phyloP scores from a whole-genome alignment of 2,888 invertebrate species.

The Caradrina clavipalpis region DNA sequence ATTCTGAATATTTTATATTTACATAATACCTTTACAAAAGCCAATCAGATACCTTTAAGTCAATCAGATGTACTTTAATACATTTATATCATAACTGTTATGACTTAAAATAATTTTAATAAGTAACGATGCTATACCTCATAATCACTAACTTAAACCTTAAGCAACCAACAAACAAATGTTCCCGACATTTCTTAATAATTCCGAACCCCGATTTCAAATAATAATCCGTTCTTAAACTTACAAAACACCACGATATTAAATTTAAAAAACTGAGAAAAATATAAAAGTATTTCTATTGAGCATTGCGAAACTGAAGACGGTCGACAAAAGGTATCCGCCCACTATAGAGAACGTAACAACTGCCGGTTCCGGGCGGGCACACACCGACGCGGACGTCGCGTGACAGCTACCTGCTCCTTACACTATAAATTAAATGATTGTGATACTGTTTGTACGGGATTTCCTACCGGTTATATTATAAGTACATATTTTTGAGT shows the following conservation, averaged over 20 bases:
- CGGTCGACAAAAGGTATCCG: slow-evolving; percentile 57
- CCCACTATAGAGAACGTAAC: slow-evolving; percentile 51
- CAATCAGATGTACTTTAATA: neutral
- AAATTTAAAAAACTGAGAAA: neutral
- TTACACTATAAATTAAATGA: slow-evolving; percentile 40
- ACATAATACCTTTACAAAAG: neutral
- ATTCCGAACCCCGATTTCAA: neutral
- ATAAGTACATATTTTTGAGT: neutral
- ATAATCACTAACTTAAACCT: neutral
- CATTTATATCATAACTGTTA: neutral
- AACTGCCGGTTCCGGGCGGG: slow-evolving; percentile 57
- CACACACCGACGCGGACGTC: slow-evolving; percentile 24
- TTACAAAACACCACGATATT: slow-evolving; percentile 1
- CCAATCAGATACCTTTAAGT: neutral
- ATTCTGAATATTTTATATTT: slow-evolving; percentile 20
- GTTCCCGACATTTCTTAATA: neutral
- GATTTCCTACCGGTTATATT: slow-evolving; percentile 8
- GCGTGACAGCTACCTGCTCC: slow-evolving; percentile 32
- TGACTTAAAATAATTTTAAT: neutral
- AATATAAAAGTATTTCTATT: slow-evolving; percentile 10
- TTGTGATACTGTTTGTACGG: slow-evolving; percentile 19
- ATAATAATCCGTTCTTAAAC: neutral
- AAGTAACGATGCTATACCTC: neutral
- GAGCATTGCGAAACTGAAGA: slow-evolving; percentile 38
- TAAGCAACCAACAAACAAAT: neutral